A percentile compares a stretch with the other conserved stretches of the same genome.
Conservation (phyloP, 2,888 invertebrate genomes). For the Argynnis bischoffii region DNA sequence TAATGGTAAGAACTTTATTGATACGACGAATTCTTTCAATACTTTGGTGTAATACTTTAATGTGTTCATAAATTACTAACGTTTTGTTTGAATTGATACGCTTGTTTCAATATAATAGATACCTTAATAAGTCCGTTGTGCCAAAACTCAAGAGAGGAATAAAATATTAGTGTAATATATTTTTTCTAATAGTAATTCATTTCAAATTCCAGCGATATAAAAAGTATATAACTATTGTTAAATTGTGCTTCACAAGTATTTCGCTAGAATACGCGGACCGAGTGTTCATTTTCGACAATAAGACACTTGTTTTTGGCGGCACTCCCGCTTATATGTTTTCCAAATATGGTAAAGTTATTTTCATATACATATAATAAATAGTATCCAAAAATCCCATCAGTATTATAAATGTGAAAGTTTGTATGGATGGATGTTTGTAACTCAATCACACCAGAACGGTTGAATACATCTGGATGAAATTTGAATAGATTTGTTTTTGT, state of each 20-base stretch:
- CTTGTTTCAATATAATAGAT: no score
- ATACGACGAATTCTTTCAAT: not conserved
- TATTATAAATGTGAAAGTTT: no score
- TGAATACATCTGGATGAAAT: no score
- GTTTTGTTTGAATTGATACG: no score
- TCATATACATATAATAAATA: no score
- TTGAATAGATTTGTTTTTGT: no score
- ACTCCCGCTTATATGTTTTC: constrained; percentile 73
- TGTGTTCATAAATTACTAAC: no score
- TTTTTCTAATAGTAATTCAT: not conserved
- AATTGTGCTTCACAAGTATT: constrained; percentile 51
- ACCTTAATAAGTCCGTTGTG: not conserved
- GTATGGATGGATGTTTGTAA: no score
- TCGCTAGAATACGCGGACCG: constrained; percentile 63
- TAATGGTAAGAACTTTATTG: constrained; percentile 54
- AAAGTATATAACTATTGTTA: constrained; percentile 58
- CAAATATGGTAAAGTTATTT: constrained; percentile 55
- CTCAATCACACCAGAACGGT: no score
- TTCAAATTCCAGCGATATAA: constrained; percentile 56
- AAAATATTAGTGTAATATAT: not conserved
- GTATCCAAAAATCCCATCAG: no score
- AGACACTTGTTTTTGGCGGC: constrained; percentile 63
- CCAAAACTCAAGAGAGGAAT: no score
- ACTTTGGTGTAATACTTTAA: no score
- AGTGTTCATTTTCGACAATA: constrained; percentile 62